Evolutionary conservation across 2,888 invertebrate species (phyloP).

Genomic region (Dicranocentrus wangi): DNA sequence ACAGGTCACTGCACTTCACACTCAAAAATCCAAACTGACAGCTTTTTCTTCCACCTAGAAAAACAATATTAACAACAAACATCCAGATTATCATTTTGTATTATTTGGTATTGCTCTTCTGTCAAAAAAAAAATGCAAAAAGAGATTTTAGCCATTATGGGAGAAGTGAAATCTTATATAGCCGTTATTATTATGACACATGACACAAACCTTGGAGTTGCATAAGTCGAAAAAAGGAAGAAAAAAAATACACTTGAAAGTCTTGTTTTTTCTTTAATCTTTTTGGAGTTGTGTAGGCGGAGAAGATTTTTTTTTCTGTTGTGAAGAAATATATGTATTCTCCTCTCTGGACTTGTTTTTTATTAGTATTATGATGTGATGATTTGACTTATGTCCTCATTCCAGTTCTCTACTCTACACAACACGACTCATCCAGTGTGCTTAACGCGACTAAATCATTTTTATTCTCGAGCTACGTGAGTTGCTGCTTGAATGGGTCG

Average conservation of each 20-base stretch:
- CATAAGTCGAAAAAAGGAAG: no score
- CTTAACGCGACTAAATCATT: conserved; percentile 5
- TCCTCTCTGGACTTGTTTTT: neutral
- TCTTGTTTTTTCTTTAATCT: no score
- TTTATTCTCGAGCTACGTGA: neutral
- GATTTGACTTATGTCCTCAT: conserved; percentile 10
- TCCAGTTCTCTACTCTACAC: no score
- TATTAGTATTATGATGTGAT: neutral
- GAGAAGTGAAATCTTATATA: neutral
- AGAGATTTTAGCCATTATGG: neutral
- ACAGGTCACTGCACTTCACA: conserved; percentile 33
- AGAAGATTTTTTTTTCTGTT: no score
- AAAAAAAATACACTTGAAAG: no score
- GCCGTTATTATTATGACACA: no score
- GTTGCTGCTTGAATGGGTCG: neutral
- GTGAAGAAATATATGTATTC: conserved; percentile 17
- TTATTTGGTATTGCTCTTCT: neutral
- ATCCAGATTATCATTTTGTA: conserved; percentile 8
- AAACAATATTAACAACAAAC: neutral
- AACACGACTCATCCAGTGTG: no score
- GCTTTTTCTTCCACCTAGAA: neutral
- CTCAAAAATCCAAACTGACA: conserved; percentile 1
- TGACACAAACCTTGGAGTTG: no score
- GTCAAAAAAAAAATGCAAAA: conserved; percentile 10
- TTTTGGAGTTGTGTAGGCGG: conserved; percentile 56